These are phyloP conservation scores for Eupleurogrammus muticus DNA, from an alignment of 2,797 vertebrate genomes.

Conservation along the genomic window DNA sequence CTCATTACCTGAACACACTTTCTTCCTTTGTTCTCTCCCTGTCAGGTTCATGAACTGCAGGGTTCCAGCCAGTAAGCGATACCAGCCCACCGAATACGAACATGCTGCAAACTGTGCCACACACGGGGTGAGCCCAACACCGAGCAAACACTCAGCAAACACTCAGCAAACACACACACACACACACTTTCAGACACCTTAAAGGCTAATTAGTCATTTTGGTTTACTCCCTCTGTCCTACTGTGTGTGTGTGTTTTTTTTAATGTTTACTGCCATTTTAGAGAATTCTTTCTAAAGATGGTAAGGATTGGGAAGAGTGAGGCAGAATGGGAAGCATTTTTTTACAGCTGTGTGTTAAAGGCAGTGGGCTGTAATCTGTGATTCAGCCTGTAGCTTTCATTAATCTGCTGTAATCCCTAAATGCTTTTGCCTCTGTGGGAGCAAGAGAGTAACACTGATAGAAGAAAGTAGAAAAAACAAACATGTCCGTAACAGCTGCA, in stretches of 20 bases:
- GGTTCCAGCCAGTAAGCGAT: conserved; percentile 90
- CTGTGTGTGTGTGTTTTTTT: background rate
- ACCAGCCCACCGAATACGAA: conserved; percentile 95
- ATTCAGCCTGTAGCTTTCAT: conserved; percentile 66
- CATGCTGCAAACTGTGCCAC: conserved; percentile 95
- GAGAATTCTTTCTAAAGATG: conserved; percentile 27
- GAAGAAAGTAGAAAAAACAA: conserved; percentile 30
- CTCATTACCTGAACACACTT: conserved; percentile 8
- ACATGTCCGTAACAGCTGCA: conserved; percentile 22
- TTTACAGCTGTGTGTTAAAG: conserved; percentile 29
- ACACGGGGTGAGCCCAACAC: conserved; percentile 88
- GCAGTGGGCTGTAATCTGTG: conserved; percentile 67
- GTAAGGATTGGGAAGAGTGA: conserved; percentile 38
- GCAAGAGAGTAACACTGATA: conserved; percentile 31
- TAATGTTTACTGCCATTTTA: background rate
- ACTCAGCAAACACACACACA: conserved; percentile 1
- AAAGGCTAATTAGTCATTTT: background rate
- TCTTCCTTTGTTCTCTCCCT: conserved; percentile 14
- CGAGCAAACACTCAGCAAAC: background rate
- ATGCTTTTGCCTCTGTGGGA: conserved; percentile 29
- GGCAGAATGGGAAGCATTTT: conserved; percentile 27
- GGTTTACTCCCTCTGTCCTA: background rate
- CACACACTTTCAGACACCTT: background rate
- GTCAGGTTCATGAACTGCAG: conserved; percentile 95
- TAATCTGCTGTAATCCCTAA: conserved; percentile 80